Conservation (phyloP, 2,113 vertebrate genomes). For the Galeopterus variegatus region DNA sequence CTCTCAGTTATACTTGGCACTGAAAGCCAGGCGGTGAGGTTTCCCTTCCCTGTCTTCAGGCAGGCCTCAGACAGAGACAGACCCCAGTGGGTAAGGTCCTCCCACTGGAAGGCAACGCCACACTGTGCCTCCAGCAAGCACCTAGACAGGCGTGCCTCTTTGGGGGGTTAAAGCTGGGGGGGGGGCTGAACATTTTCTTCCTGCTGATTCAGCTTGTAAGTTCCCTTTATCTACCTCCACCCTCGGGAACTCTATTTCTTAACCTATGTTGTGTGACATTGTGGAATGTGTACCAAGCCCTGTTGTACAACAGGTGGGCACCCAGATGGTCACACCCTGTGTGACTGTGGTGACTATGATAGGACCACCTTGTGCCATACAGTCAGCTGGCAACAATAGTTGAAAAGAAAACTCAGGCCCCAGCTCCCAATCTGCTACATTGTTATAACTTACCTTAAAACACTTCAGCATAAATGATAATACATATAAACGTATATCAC, state of each 20-base stretch:
- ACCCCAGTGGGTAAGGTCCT: background rate
- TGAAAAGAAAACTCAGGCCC: background rate
- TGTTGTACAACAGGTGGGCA: background rate
- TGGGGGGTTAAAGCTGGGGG: rapidly evolving
- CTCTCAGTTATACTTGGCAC: background rate
- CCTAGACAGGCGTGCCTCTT: background rate
- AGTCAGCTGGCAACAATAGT: background rate
- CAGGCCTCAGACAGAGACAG: background rate
- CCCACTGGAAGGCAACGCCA: rapidly evolving
- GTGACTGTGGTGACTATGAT: background rate
- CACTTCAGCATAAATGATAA: background rate
- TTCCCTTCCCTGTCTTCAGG: background rate
- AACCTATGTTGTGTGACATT: background rate
- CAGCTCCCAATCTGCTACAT: background rate
- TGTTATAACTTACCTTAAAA: background rate
- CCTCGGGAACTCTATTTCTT: background rate
- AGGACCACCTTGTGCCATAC: background rate
- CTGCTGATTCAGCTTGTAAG: background rate
- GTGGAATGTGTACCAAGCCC: background rate
- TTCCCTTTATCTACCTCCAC: background rate
- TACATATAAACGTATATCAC: background rate
- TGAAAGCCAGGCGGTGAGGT: background rate
- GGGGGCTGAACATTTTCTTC: too few relatives aligned
- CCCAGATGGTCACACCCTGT: background rate
- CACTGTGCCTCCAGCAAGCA: rapidly evolving